phyloP scores from a whole-genome alignment of 2,797 vertebrate species.

The Schizopygopsis pylzovi region DNA sequence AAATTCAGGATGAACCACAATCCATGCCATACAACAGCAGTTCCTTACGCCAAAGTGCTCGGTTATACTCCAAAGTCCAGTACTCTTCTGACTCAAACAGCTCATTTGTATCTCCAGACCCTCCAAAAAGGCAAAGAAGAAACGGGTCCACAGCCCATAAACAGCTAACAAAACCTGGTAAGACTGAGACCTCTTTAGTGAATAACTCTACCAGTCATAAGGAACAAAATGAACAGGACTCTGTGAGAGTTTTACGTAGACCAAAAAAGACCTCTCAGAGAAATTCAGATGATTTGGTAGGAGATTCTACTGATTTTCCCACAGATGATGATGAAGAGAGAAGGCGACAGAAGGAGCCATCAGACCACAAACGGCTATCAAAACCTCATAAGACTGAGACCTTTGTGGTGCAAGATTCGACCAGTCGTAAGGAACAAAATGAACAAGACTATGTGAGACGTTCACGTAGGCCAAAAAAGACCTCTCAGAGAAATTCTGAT shows the following conservation, averaged over 20 bases:
- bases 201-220: neutral
- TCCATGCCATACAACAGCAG: neutral
- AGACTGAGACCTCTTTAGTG: neutral
- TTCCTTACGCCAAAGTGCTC: conserved; percentile 44
- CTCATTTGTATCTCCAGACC: conserved; percentile 21
- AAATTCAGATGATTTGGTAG: neutral
- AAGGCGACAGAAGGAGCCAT: conserved; percentile 11
- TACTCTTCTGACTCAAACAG: neutral
- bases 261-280: conserved; percentile 16
- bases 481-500: conserved; percentile 7
- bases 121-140: neutral
- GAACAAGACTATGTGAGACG: neutral
- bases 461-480: conserved; percentile 6
- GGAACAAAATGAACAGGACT: neutral
- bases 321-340: neutral
- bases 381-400: neutral
- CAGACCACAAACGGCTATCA: conserved; percentile 7
- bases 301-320: neutral
- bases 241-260: neutral
- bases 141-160: neutral
- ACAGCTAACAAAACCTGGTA: conserved; percentile 15
- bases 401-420: neutral
- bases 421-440: neutral
- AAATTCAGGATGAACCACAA: neutral
- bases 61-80: conserved; percentile 36